These are phyloP conservation scores for Orycteropus afer DNA, from an alignment of 2,113 vertebrate genomes.

Conservation along the genomic window DNA sequence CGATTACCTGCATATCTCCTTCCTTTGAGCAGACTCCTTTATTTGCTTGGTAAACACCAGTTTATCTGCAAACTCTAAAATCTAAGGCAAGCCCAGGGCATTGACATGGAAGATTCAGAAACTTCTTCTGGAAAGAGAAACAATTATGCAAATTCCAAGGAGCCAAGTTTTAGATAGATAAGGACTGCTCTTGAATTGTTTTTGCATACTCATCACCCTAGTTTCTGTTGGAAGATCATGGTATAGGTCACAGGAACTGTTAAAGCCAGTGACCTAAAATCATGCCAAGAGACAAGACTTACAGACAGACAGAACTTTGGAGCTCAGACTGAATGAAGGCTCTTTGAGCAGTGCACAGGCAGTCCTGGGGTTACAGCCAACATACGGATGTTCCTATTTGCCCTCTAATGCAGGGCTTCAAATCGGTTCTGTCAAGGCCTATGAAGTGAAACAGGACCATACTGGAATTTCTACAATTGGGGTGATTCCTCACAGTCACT, in stretches of 20 bases:
- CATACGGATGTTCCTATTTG: too few species aligned
- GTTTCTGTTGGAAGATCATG: neutral
- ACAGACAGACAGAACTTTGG: neutral
- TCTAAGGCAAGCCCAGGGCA: neutral
- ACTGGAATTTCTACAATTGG: neutral
- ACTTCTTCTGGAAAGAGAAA: neutral
- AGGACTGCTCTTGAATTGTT: neutral
- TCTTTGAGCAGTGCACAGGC: neutral
- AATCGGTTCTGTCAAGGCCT: neutral
- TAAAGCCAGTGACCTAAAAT: neutral
- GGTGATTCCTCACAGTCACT: neutral
- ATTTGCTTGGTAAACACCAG: slow-evolving; percentile 22
- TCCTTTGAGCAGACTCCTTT: neutral
- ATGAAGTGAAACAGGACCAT: neutral
- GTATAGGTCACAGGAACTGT: neutral
- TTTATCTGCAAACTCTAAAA: neutral
- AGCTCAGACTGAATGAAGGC: neutral
- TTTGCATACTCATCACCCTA: neutral
- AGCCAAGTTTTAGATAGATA: neutral
- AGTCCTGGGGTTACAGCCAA: too few species aligned
- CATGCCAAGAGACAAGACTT: neutral
- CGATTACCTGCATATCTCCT: neutral
- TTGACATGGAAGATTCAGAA: neutral
- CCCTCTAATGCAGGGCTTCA: neutral
- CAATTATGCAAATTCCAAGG: neutral